Evolutionary conservation across 23 tunicate genomes (phyloP).

Genomic region (Halocynthia aurantium): DNA sequence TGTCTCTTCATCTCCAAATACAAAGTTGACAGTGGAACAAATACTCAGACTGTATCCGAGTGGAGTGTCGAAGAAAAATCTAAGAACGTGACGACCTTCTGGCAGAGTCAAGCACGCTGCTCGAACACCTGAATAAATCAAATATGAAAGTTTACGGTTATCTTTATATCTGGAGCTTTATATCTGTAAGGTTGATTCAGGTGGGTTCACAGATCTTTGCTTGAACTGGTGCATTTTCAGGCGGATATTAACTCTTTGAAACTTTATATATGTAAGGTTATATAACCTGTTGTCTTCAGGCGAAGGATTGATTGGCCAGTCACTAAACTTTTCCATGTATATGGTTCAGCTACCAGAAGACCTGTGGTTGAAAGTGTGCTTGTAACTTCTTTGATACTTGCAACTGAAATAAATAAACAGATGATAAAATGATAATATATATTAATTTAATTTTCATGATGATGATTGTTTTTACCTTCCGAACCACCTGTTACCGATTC

Average conservation of each 20-base stretch:
- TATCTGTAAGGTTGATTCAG: too few species aligned
- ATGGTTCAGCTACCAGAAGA: constrained; percentile 72
- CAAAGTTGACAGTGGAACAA: constrained; percentile 70
- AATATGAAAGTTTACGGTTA: too few species aligned
- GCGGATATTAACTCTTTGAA: too few species aligned
- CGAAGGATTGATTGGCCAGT: constrained; percentile 59
- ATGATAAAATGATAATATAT: too few species aligned
- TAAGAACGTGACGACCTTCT: constrained; percentile 73
- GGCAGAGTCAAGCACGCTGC: constrained; percentile 79
- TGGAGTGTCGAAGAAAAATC: constrained; percentile 55
- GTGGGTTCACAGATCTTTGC: too few species aligned
- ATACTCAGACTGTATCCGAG: constrained; percentile 63
- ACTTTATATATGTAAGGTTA: too few species aligned
- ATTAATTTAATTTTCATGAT: too few species aligned
- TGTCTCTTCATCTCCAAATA: constrained; percentile 81
- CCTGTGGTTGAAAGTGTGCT: constrained; percentile 23
- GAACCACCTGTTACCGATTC: constrained; percentile 63
- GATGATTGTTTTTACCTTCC: constrained; percentile 35
- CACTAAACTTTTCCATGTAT: constrained; percentile 64
- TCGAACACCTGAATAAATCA: constrained; percentile 34
- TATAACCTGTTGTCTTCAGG: constrained; percentile 63
- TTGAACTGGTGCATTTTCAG: too few species aligned
- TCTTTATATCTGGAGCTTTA: too few species aligned
- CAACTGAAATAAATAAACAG: constrained; percentile 17
- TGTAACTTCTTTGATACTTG: constrained; percentile 23